These are phyloP conservation scores for Arctia plantaginis DNA, from an alignment of 2,888 invertebrate species.

Conservation along the genomic window DNA sequence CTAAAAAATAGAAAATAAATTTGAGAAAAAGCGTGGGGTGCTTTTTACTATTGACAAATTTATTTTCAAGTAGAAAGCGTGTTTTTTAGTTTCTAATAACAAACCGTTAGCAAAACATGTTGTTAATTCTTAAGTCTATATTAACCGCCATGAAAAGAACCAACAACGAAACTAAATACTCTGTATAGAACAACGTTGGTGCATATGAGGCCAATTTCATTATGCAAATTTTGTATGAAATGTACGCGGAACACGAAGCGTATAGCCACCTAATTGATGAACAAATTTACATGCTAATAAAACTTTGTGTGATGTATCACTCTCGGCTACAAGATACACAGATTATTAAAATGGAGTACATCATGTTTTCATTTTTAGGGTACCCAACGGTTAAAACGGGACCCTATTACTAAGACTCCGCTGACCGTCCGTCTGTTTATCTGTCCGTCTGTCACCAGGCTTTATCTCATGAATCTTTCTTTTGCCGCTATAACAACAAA, in stretches of 20 bases:
- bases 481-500: too few species aligned
- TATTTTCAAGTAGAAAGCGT: too few species aligned
- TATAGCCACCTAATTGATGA: slow-evolving; percentile 72
- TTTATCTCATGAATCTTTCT: too few species aligned
- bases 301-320: slow-evolving; percentile 49
- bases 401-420: too few species aligned
- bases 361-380: neutral
- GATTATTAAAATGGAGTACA: neutral
- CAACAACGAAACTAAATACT: slow-evolving; percentile 39
- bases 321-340: slow-evolving; percentile 6
- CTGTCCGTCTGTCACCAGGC: too few species aligned
- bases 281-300: slow-evolving; percentile 80
- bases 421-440: too few species aligned
- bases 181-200: slow-evolving; percentile 39
- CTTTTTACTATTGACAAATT: too few species aligned
- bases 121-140: neutral
- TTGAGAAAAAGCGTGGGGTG: too few species aligned
- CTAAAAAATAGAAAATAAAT: too few species aligned
- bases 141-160: slow-evolving; percentile 12
- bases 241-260: slow-evolving; percentile 53
- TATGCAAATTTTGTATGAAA: slow-evolving; percentile 72
- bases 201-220: slow-evolving; percentile 65
- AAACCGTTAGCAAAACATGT: neutral
- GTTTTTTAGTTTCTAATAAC: neutral
- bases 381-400: too few species aligned